Base-by-base conservation (phyloP, 1,140 invertebrate species). In the Nephila pilipes region DNA sequence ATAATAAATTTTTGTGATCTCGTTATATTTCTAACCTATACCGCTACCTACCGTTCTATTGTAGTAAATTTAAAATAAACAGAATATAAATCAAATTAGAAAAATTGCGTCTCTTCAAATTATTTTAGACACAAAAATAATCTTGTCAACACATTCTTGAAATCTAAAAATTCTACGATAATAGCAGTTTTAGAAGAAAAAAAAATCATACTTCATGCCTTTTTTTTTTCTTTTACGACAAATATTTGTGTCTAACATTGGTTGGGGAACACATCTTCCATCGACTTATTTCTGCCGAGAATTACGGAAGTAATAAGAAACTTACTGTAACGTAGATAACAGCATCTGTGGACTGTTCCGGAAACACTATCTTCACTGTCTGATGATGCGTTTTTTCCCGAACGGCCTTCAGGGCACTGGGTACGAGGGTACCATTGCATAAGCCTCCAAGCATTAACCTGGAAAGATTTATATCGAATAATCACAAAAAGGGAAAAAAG, bases 301-400 rank as follows among this genome's bases (percentile, higher is more conserved):
- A 25, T n/a, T n/a, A 10, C 80, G 80, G 54, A 63, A 87, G 85
- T 87, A 87, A 87, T 87, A 87, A 20, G 4, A 12, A n/a, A 93
- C 94, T 95, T 94, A 95, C 94, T 55, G 95, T 94, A 32, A 95
- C 95, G 91, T 95, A 95, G 75, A 95, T 95, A 89, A 95, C 95
- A 81, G 95, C 95, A 94, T 95, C 95, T 36, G 94, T 94, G 16
- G 95, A 95, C 90, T 95, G 94, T 85, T 94, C 94, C 4, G 87
- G 93, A 91, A 93, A 94, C 22, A 94, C 69, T 22, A 94, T 88
- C 57, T 85, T 83, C 1, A 94, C 93, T 16, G 85, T 93, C 60
- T 93, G 92, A 29, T 93, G 92, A 63, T 93, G 93, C 14, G 93
- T 80, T 25, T 81, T 89, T 18, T 94, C 89, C 16, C 80, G 20